These are phyloP conservation scores for Brienomyrus longianalis DNA, from an alignment of 2,113 vertebrate species.

Conservation along the genomic window DNA sequence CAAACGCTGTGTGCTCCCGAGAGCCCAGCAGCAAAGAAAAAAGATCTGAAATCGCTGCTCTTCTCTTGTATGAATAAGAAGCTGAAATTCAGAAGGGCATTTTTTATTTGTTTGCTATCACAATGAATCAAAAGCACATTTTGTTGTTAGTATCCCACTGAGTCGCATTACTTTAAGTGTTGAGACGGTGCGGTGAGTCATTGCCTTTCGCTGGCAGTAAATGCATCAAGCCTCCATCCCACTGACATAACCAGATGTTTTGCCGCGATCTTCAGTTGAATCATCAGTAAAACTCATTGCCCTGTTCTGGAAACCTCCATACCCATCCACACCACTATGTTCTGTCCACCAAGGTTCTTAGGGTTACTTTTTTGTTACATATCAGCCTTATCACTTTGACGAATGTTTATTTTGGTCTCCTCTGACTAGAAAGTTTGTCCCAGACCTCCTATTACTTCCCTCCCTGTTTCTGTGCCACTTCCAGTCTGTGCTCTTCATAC, in stretches of 20 bases:
- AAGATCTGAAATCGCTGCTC: not conserved
- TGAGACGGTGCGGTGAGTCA: not conserved
- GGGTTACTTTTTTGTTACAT: not conserved
- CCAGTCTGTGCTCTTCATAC: not conserved
- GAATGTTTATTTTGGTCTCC: not conserved
- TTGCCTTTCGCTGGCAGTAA: not conserved
- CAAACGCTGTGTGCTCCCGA: not conserved
- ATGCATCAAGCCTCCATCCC: not conserved
- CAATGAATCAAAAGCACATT: not conserved
- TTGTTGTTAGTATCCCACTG: not conserved
- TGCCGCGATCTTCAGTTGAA: not conserved
- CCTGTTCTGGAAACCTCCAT: not conserved
- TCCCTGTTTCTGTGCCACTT: not conserved
- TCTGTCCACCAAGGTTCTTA: not conserved
- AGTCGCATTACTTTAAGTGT: not conserved
- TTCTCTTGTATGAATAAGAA: not conserved
- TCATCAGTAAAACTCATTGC: not conserved
- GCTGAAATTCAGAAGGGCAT: not conserved
- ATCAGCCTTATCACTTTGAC: not conserved
- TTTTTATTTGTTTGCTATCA: not conserved
- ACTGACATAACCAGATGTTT: not conserved
- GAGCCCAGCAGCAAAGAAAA: not conserved
- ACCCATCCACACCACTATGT: not conserved
- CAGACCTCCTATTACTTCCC: not conserved
- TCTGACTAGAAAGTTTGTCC: not conserved